These are phyloP conservation scores for Anniella stebbinsi DNA, from an alignment of 2,797 vertebrate species.

Conservation along the genomic window DNA sequence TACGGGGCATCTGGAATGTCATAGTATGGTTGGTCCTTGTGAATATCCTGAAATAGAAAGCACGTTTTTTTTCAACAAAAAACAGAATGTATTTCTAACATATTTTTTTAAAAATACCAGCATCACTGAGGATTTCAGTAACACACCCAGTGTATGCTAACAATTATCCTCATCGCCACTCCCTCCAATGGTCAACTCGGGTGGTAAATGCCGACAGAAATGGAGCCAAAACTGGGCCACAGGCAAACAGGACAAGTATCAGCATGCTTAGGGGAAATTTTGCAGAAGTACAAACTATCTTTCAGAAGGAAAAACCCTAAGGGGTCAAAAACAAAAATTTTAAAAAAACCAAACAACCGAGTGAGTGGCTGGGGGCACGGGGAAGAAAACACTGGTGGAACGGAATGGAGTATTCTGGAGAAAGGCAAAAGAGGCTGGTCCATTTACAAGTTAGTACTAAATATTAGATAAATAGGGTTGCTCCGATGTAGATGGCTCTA, in stretches of 20 bases:
- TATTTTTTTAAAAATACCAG: not conserved
- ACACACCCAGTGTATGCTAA: not conserved
- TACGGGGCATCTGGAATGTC: constrained; percentile 96
- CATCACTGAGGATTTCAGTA: no score
- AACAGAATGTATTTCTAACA: not conserved
- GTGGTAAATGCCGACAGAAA: not conserved
- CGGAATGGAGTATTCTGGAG: not conserved
- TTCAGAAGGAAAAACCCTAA: not conserved
- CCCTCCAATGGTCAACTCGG: no score
- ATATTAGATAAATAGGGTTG: not conserved
- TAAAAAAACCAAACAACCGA: not conserved
- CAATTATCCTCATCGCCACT: not conserved
- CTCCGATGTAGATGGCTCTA: not conserved
- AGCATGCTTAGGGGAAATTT: not conserved
- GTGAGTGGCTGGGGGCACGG: not conserved
- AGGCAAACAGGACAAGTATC: not conserved
- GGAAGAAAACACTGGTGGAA: not conserved
- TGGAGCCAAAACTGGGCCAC: not conserved
- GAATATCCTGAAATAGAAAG: constrained; percentile 89
- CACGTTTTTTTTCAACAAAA: not conserved
- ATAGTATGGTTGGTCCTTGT: constrained; percentile 98
- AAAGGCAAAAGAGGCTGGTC: not conserved
- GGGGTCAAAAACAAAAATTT: not conserved
- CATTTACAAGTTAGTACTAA: no score
- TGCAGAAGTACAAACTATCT: not conserved